phyloP scores from a whole-genome alignment of 2,113 vertebrate genomes.

The Brienomyrus longianalis region DNA sequence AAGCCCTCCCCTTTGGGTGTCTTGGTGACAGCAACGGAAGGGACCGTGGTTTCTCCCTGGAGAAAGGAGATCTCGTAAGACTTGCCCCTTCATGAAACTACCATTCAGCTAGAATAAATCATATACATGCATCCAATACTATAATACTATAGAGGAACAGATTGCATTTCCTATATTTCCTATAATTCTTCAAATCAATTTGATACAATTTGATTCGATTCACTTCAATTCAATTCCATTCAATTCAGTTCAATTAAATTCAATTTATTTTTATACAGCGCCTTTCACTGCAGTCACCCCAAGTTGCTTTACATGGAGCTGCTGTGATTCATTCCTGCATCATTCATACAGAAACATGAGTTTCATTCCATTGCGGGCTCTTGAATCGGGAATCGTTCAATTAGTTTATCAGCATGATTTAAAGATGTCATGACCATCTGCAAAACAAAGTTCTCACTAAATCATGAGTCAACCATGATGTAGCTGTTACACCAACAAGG shows the following conservation, averaged over 20 bases:
- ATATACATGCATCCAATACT: background rate
- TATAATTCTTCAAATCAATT: background rate
- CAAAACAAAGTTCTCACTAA: background rate
- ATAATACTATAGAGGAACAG: background rate
- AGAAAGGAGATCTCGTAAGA: slow-evolving; percentile 30
- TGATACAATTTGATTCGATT: too few relatives aligned
- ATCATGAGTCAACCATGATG: background rate
- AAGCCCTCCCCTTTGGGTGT: slow-evolving; percentile 64
- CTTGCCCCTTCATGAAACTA: background rate
- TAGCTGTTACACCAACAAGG: background rate
- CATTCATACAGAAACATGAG: background rate
- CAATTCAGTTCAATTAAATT: background rate
- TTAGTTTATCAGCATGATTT: background rate
- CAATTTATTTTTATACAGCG: background rate
- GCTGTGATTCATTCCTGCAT: background rate
- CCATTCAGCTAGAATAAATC: background rate
- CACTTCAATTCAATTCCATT: too few relatives aligned
- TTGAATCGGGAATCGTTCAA: background rate
- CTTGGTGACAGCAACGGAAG: slow-evolving; percentile 73
- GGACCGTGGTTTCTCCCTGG: slow-evolving; percentile 79
- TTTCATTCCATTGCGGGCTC: background rate
- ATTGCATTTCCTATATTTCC: background rate
- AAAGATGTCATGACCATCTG: background rate
- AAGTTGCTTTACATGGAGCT: background rate
- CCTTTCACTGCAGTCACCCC: background rate